A percentile compares a stretch with the other conserved stretches of the same genome.
phyloP scores from a whole-genome alignment of 2,797 vertebrate species.

The Poeciliopsis gracilis region DNA sequence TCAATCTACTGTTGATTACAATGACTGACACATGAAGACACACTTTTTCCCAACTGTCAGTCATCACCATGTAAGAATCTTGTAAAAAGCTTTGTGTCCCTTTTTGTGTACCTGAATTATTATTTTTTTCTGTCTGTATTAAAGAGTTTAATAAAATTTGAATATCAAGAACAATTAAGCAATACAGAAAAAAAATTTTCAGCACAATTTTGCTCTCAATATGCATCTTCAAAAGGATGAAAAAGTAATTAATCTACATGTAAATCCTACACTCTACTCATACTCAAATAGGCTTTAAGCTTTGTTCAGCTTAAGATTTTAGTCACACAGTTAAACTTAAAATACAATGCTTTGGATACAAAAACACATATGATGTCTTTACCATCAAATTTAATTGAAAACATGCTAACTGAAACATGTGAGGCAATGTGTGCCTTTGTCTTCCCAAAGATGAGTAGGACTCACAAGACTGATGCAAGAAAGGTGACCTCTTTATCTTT shows the following conservation, averaged over 20 bases:
- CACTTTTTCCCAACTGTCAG: neutral
- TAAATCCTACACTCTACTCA: slow-evolving; percentile 40
- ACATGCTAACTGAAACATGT: slow-evolving; percentile 44
- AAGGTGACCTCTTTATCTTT: slow-evolving; percentile 17
- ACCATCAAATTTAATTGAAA: slow-evolving; percentile 26
- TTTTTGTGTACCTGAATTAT: neutral
- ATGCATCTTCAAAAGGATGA: slow-evolving; percentile 47
- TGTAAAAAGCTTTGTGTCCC: neutral
- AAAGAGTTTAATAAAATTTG: slow-evolving; percentile 12
- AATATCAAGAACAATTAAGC: slow-evolving; percentile 49
- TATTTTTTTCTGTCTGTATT: neutral
- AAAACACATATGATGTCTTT: slow-evolving; percentile 38
- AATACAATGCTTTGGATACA: slow-evolving; percentile 33
- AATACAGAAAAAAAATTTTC: slow-evolving; percentile 49
- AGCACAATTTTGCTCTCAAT: slow-evolving; percentile 40
- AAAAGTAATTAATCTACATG: slow-evolving; percentile 52
- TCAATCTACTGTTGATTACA: neutral
- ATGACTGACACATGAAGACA: neutral
- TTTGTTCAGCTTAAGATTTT: slow-evolving; percentile 65
- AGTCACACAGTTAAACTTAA: slow-evolving; percentile 71
- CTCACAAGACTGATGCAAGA: slow-evolving; percentile 15
- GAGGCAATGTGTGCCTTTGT: slow-evolving; percentile 11
- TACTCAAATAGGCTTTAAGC: slow-evolving; percentile 68
- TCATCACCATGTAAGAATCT: neutral
- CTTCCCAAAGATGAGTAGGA: slow-evolving; percentile 28